Percentiles rank a stretch among this genome's conserved stretches.
phyloP scores from a whole-genome alignment of 1,140 invertebrate species.

The Pseudomyrmex dendroicus region DNA sequence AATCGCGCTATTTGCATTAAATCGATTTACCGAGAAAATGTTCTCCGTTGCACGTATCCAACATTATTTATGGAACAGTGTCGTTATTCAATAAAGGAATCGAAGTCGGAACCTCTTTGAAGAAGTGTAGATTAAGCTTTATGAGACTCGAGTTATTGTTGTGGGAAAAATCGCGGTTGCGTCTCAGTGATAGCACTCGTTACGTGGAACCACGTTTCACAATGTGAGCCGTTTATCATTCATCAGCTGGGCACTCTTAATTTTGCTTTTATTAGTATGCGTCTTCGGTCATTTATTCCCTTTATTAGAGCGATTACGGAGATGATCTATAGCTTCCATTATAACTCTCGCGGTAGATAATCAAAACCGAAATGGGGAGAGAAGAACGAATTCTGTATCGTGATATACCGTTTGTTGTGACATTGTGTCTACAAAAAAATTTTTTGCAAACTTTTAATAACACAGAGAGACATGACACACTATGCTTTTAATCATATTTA shows the following conservation, averaged over 20 bases:
- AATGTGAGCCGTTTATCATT: slow-evolving; percentile 33
- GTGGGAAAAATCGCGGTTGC: slow-evolving; percentile 49
- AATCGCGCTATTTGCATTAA: too few relatives aligned
- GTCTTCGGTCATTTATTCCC: not conserved
- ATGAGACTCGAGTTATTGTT: slow-evolving; percentile 45
- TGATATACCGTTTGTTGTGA: not conserved
- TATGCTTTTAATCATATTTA: too few relatives aligned
- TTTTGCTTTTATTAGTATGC: slow-evolving; percentile 34
- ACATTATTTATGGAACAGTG: not conserved
- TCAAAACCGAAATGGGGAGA: not conserved
- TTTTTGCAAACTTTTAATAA: too few relatives aligned
- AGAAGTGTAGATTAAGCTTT: slow-evolving; percentile 44
- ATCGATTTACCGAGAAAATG: not conserved
- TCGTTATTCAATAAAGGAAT: slow-evolving; percentile 19
- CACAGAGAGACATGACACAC: too few relatives aligned
- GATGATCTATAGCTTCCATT: not conserved
- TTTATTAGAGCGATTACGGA: not conserved
- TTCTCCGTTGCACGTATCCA: not conserved
- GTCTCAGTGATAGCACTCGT: not conserved
- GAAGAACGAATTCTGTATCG: not conserved
- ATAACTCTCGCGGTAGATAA: not conserved
- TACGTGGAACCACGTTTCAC: slow-evolving; percentile 12
- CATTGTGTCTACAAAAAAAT: too few relatives aligned
- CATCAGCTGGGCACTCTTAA: slow-evolving; percentile 18
- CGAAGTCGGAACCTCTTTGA: slow-evolving; percentile 34